These are phyloP conservation scores for Hypanus sabinus DNA, from an alignment of 2,113 vertebrate species.

Conservation along the genomic window DNA sequence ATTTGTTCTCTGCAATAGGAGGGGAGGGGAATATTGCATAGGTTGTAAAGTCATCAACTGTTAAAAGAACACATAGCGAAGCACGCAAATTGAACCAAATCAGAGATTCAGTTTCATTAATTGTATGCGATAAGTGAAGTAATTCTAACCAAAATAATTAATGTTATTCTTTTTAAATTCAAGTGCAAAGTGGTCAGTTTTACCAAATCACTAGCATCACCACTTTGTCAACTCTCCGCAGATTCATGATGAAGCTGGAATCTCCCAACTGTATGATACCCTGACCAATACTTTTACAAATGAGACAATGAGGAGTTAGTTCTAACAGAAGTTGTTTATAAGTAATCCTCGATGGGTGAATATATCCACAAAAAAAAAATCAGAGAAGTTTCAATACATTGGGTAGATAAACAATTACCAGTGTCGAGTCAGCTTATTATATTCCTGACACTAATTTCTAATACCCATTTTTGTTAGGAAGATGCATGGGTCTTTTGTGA, in stretches of 20 bases:
- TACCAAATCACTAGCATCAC: not conserved
- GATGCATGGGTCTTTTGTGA: not conserved
- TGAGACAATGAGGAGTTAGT: not conserved
- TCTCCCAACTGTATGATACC: not conserved
- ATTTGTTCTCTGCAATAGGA: no score
- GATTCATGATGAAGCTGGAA: not conserved
- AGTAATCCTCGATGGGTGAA: not conserved
- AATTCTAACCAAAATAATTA: no score
- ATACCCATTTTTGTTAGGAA: not conserved
- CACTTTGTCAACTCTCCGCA: not conserved
- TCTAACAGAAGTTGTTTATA: not conserved
- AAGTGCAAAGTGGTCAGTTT: not conserved
- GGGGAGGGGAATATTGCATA: no score
- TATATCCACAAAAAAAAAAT: not conserved
- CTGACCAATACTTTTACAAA: not conserved
- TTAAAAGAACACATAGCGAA: no score
- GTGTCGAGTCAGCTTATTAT: not conserved
- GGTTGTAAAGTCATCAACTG: no score
- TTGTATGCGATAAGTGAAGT: no score
- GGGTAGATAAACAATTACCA: no score
- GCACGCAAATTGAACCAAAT: no score
- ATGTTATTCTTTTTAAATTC: not conserved
- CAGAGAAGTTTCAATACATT: not conserved
- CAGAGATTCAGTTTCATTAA: no score
- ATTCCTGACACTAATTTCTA: not conserved